Conservation (phyloP, 1,140 invertebrate genomes). For the Carposina sasakii region DNA sequence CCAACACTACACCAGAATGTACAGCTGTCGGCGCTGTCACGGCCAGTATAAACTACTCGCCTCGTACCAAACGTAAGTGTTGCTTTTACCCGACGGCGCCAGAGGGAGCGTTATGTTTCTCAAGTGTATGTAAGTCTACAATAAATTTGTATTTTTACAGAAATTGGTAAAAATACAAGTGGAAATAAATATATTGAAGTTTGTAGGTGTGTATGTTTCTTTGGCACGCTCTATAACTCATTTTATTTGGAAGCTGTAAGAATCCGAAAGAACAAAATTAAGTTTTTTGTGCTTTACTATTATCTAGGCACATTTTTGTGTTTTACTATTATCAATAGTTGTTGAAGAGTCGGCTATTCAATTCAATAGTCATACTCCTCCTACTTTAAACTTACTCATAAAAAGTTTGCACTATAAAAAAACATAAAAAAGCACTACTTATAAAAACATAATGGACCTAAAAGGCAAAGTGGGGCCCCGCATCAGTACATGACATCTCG, state of each 20-base stretch:
- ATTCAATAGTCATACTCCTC: too few relatives aligned
- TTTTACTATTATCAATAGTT: too few relatives aligned
- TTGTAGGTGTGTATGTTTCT: background rate
- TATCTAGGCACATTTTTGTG: too few relatives aligned
- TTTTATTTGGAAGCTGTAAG: too few relatives aligned
- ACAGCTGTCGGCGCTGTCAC: slow-evolving; percentile 28
- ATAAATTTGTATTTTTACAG: background rate
- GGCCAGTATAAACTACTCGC: slow-evolving; percentile 21
- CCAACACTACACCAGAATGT: slow-evolving; percentile 26
- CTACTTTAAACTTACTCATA: too few relatives aligned
- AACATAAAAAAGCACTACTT: too few relatives aligned
- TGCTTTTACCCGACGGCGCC: background rate
- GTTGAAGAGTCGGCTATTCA: too few relatives aligned
- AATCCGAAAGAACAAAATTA: too few relatives aligned
- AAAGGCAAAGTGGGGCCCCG: too few relatives aligned
- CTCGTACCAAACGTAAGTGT: slow-evolving; percentile 30
- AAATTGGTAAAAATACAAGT: background rate
- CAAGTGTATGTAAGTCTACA: background rate
- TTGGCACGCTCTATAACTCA: background rate
- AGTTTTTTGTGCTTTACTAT: too few relatives aligned
- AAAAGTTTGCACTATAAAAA: too few relatives aligned
- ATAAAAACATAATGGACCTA: too few relatives aligned
- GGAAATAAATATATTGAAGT: background rate
- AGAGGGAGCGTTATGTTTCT: background rate
- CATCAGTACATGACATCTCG: background rate